Evolutionary conservation across 2,797 vertebrate species (phyloP), one percentile per base, ranked within the genome.

Genomic region (Acropternis orthonyx): DNA sequence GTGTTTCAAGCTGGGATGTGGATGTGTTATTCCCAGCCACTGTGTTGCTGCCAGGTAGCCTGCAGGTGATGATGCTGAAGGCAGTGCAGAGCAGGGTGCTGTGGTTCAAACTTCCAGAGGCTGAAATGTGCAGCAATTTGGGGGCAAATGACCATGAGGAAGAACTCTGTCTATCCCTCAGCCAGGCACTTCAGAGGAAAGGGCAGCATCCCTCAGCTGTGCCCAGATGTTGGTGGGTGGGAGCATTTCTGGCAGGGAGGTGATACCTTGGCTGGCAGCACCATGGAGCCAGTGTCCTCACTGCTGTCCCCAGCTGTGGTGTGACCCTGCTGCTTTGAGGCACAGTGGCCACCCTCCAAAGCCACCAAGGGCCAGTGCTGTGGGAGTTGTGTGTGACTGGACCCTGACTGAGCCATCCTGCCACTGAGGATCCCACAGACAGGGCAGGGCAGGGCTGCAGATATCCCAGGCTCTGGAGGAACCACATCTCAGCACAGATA

Each of bases 351-450:
- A 73, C 14, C 17, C 43, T 14, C 2, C 3, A 18, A 67, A 72
- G 72, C 26, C 76, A 49, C 39, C 11, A 9, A 74, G 58, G 27
- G 39, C 14, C 43, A 36, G 30, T 23, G 17, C 22, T 1, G 3
- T 15, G 56, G 48, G 17, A 46, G 18, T 3, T 0, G 0, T 3
- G 19, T 6, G 3, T 4, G 19, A 9, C 12, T 41, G 51, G 26
- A 49, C 32, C 21, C 15, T 21, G 37, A 55, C 44, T 49, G 58
- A 87, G 37, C 73, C 0, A 0, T 32, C 51, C 2, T 0, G 22
- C 22, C 10, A 23, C n/a, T 0, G 0, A 61, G 36, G 52, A 39
- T 41, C 41, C 66, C 20, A 9, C 4, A 9, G 44, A 73, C 63
- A 54, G 65, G 69, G 37, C 54, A 46, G 59, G 66, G 41, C 49